Evolutionary conservation across 2,797 vertebrate species (phyloP).

Genomic region (Aeoliscus strigatus): DNA sequence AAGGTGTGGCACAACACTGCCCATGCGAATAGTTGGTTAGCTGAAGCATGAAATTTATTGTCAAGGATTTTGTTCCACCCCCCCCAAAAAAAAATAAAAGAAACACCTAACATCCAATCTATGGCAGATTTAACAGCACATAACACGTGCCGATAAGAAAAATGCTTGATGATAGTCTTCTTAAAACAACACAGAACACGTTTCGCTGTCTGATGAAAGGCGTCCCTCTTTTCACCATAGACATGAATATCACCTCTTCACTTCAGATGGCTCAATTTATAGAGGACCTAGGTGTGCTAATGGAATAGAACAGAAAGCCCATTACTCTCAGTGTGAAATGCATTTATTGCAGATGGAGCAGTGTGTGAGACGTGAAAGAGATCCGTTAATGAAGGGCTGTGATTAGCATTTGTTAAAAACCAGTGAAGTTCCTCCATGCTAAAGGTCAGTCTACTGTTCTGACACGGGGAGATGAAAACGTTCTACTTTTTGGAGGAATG

Average conservation of each 20-base stretch:
- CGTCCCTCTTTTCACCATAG: conserved; percentile 32
- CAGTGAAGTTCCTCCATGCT: conserved; percentile 69
- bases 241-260: conserved; percentile 42
- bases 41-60: conserved; percentile 57
- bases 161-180: conserved; percentile 19
- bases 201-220: conserved; percentile 25
- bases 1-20: conserved; percentile 36
- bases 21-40: conserved; percentile 30
- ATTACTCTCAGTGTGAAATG: conserved; percentile 58
- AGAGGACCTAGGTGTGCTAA: conserved; percentile 50
- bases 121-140: conserved; percentile 14
- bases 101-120: too few species aligned
- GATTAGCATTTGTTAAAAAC: conserved; percentile 81
- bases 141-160: conserved; percentile 20
- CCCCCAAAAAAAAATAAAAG: conserved; percentile 13
- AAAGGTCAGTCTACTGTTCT: conserved; percentile 75
- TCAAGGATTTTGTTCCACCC: conserved; percentile 41
- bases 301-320: conserved; percentile 54
- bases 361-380: conserved; percentile 22
- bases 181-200: conserved; percentile 44
- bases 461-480: conserved; percentile 73
- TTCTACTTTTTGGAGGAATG: conserved; percentile 73
- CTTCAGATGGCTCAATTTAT: conserved; percentile 44
- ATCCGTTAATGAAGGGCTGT: conserved; percentile 70
- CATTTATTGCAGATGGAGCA: conserved; percentile 45